These are phyloP conservation scores for Heliconius nattereri DNA, from an alignment of 1,140 invertebrate species.

Conservation along the genomic window DNA sequence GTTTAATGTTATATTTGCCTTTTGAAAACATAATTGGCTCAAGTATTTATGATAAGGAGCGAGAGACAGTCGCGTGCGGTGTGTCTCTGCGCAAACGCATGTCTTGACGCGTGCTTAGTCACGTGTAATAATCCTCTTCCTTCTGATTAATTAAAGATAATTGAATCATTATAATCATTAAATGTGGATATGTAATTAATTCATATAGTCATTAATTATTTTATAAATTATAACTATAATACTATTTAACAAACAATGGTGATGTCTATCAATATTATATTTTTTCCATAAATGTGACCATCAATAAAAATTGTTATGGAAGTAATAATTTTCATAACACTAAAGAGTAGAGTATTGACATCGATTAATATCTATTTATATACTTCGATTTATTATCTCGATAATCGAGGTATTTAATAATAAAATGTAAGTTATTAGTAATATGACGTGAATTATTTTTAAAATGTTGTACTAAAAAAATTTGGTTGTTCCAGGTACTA, in stretches of 20 bases:
- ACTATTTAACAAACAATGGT: background rate
- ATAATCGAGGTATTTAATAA: background rate
- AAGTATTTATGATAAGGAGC: constrained; percentile 32
- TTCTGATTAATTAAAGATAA: background rate
- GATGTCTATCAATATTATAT: background rate
- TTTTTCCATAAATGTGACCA: background rate
- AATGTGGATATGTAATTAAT: background rate
- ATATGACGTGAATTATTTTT: background rate
- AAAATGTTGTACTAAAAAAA: background rate
- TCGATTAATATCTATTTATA: too few species aligned
- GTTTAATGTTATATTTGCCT: background rate
- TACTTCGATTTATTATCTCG: too few species aligned
- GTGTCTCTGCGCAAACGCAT: constrained; percentile 56
- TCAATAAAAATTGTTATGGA: background rate
- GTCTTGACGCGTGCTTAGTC: constrained; percentile 51
- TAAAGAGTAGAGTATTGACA: too few species aligned
- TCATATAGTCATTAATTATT: background rate
- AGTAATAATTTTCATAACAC: background rate
- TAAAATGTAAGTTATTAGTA: background rate
- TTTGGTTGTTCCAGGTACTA: constrained; percentile 62
- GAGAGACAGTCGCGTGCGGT: constrained; percentile 45
- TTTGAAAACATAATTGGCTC: constrained; percentile 7
- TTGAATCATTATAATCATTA: background rate
- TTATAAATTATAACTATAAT: background rate
- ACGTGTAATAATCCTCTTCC: constrained; percentile 41